phyloP scores from a whole-genome alignment of 2,113 vertebrate genomes.

The Aleadryas rufinucha region DNA sequence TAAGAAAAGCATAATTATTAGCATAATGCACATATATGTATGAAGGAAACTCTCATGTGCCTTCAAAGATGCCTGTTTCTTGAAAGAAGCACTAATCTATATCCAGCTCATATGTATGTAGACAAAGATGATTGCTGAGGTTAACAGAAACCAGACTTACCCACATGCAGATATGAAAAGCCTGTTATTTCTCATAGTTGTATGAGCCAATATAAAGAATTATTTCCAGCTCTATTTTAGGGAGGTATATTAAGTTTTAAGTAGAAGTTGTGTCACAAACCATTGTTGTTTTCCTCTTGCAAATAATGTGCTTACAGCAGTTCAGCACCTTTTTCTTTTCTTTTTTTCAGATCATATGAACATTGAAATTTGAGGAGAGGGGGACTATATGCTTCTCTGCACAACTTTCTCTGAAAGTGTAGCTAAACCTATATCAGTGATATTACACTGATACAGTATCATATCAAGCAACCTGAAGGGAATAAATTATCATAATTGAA shows the following conservation, averaged over 20 bases:
- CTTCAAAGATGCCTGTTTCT: neutral
- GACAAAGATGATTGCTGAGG: neutral
- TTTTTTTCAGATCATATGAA: slow-evolving; percentile 51
- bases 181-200: neutral
- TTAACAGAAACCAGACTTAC: neutral
- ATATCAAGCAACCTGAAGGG: neutral
- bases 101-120: neutral
- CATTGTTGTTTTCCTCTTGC: neutral
- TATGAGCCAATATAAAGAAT: neutral
- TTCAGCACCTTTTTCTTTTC: neutral
- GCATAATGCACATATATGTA: neutral
- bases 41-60: neutral
- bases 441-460: neutral
- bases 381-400: neutral
- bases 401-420: neutral
- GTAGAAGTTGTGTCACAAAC: neutral
- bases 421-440: neutral
- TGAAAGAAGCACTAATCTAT: neutral
- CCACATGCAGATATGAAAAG: neutral
- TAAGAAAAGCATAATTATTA: neutral
- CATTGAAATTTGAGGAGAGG: neutral
- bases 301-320: neutral
- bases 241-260: neutral
- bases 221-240: neutral
- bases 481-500: neutral